These are phyloP conservation scores for Mythimna lalbum DNA, from an alignment of 2,888 invertebrate genomes.

Conservation along the genomic window DNA sequence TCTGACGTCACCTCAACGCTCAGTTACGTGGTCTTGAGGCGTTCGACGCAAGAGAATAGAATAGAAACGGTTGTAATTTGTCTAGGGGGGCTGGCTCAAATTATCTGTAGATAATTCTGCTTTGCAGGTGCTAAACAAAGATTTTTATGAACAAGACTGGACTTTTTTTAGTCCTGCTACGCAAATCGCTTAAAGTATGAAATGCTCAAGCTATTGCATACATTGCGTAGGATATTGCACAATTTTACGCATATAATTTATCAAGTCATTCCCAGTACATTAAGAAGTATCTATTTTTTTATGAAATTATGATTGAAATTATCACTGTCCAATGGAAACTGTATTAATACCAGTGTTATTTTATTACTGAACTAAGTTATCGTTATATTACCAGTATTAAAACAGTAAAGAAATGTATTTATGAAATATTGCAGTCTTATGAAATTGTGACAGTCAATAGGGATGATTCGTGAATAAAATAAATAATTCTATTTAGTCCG, in stretches of 20 bases:
- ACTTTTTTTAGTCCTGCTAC: conserved; percentile 3
- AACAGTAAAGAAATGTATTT: neutral
- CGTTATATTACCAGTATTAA: conserved; percentile 19
- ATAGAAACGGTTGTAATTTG: no score
- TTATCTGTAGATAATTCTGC: no score
- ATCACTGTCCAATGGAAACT: conserved; percentile 13
- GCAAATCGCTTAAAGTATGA: conserved; percentile 6
- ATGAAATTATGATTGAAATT: conserved; percentile 1
- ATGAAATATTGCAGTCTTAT: conserved; percentile 1
- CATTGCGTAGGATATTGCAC: conserved; percentile 6
- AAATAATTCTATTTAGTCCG: no score
- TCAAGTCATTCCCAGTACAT: conserved; percentile 22
- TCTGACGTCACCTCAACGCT: no score
- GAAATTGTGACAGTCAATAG: conserved; percentile 4
- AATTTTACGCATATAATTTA: conserved; percentile 7
- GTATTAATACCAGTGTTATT: conserved; percentile 12
- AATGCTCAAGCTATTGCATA: conserved; percentile 2
- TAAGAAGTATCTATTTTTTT: conserved; percentile 4
- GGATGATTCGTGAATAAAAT: neutral
- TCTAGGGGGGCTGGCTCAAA: no score
- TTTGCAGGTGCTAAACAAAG: no score
- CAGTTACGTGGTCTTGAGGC: no score
- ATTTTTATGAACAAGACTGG: no score
- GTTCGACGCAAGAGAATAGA: no score
- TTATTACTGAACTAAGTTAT: conserved; percentile 17